These are phyloP conservation scores for Rhinogobius similis DNA, from an alignment of 2,113 vertebrate species.

Conservation along the genomic window DNA sequence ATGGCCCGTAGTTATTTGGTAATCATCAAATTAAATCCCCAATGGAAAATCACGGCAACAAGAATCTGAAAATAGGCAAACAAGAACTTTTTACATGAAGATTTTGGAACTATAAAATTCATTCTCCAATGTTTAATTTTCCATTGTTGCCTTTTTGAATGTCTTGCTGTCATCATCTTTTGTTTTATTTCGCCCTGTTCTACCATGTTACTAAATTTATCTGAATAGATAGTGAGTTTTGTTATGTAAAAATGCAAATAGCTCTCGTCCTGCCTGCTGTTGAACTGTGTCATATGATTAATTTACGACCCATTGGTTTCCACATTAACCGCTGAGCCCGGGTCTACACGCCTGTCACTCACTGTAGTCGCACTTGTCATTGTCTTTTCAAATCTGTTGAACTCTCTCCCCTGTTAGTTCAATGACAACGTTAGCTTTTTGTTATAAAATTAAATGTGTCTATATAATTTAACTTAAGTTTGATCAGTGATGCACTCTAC, in stretches of 20 bases:
- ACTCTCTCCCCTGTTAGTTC: background rate
- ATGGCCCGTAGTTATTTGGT: too few relatives aligned
- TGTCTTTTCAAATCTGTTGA: slow-evolving; percentile 28
- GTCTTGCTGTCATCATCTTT: too few relatives aligned
- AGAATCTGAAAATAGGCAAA: too few relatives aligned
- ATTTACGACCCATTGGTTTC: slow-evolving; percentile 54
- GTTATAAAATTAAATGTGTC: background rate
- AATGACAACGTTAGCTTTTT: slow-evolving; percentile 23
- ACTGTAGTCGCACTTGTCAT: slow-evolving; percentile 16
- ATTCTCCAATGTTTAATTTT: too few relatives aligned
- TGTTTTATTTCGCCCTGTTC: background rate
- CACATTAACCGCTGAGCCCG: slow-evolving; percentile 45
- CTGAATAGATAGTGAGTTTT: slow-evolving; percentile 19
- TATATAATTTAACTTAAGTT: too few relatives aligned
- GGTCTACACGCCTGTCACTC: slow-evolving; percentile 7
- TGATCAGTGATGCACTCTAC: background rate
- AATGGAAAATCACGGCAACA: too few relatives aligned
- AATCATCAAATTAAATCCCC: too few relatives aligned
- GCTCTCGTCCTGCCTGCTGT: slow-evolving; percentile 27
- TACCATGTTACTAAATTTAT: slow-evolving; percentile 21
- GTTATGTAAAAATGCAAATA: slow-evolving; percentile 40
- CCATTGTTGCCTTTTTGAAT: too few relatives aligned
- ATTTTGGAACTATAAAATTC: too few relatives aligned
- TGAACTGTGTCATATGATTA: slow-evolving; percentile 54
- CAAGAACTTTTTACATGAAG: too few relatives aligned